Conservation (phyloP, 1,140 invertebrate genomes). For the Lordiphosa collinella region DNA sequence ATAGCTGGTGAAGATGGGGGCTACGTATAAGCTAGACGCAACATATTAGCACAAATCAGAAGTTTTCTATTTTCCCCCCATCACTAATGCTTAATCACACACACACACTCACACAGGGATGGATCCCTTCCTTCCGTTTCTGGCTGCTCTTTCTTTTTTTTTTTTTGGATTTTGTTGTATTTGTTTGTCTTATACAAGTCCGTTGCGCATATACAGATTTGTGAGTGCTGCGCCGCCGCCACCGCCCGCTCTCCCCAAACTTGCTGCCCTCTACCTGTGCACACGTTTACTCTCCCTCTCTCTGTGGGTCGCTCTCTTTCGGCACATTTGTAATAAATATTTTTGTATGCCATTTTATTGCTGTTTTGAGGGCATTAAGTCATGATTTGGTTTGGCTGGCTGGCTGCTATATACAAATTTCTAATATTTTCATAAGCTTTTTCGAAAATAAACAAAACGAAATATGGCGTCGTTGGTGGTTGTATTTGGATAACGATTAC, state of each 20-base stretch:
- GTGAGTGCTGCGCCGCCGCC: conserved; percentile 40
- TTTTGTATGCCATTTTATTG: conserved; percentile 50
- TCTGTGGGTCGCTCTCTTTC: not conserved
- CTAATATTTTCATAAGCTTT: conserved; percentile 51
- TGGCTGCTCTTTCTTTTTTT: conserved; percentile 18
- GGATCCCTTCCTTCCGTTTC: conserved; percentile 67
- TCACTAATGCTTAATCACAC: conserved; percentile 10
- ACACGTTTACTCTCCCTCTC: conserved; percentile 39
- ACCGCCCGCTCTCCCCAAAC: conserved; percentile 7
- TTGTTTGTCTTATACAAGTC: conserved; percentile 64
- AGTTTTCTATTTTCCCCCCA: not conserved
- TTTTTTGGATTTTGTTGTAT: conserved; percentile 60
- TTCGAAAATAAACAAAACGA: conserved; percentile 47
- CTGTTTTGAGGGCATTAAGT: conserved; percentile 54
- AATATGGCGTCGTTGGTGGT: conserved; percentile 48
- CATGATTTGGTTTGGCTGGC: conserved; percentile 42
- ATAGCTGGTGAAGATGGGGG: not conserved
- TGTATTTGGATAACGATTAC: conserved; percentile 66
- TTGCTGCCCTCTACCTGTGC: conserved; percentile 37
- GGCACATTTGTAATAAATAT: conserved; percentile 54
- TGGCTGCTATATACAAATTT: conserved; percentile 38
- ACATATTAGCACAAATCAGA: too few species aligned
- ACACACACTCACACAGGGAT: conserved; percentile 24
- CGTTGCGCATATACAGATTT: conserved; percentile 66
- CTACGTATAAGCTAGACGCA: too few species aligned